Percentiles rank a stretch among this genome's conserved stretches.
Evolutionary conservation across 2,888 invertebrate species (phyloP).

Genomic region (Polydrusus tereticollis): DNA sequence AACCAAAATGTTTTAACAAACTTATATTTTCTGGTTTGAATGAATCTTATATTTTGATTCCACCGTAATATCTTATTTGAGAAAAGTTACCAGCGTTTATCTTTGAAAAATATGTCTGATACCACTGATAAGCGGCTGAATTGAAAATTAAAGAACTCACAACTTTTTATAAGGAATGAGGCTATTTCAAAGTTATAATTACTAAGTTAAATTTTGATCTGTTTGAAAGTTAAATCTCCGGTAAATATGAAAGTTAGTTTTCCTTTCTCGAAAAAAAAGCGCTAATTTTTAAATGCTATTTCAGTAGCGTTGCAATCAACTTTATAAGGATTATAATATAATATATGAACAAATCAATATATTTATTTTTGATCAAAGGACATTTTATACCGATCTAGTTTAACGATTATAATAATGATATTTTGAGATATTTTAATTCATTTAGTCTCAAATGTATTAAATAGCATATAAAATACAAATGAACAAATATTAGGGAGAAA

Average conservation of each 20-base stretch:
- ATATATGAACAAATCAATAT: no score
- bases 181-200: conserved; percentile 2
- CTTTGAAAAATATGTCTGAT: not conserved
- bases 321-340: not conserved
- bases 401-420: no score
- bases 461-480: no score
- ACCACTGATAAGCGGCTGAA: conserved; percentile 6
- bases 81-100: not conserved
- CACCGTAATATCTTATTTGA: not conserved
- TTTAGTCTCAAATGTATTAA: no score
- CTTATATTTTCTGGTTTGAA: no score
- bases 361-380: no score
- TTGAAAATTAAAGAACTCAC: not conserved
- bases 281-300: not conserved
- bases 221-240: not conserved
- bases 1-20: no score
- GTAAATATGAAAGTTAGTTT: not conserved
- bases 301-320: not conserved
- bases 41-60: not conserved
- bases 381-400: no score
- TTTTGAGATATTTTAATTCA: no score
- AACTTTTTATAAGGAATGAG: not conserved
- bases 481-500: no score
- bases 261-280: not conserved
- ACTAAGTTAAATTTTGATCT: not conserved